These are phyloP conservation scores for Drosophila tropicalis DNA, from an alignment of 1,140 invertebrate species.

Conservation along the genomic window DNA sequence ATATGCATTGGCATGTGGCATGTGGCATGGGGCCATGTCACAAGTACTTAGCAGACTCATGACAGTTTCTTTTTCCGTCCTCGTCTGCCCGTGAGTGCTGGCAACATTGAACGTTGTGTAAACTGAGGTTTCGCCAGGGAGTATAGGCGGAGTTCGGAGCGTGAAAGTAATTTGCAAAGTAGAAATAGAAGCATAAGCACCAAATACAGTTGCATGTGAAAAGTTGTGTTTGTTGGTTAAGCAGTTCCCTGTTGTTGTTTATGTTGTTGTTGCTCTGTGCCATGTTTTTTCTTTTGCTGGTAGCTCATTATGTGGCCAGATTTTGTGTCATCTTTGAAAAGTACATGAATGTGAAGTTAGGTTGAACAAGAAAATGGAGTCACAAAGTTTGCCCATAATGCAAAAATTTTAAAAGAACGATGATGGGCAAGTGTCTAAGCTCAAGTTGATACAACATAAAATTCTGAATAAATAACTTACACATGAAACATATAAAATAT, in stretches of 20 bases:
- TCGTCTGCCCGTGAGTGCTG: slow-evolving; percentile 8
- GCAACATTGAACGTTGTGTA: slow-evolving; percentile 40
- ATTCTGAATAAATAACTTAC: not conserved
- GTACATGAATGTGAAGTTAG: slow-evolving; percentile 55
- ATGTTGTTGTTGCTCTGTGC: slow-evolving; percentile 8
- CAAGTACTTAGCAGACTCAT: slow-evolving; percentile 76
- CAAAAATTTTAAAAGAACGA: slow-evolving; percentile 6
- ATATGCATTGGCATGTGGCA: slow-evolving; percentile 72
- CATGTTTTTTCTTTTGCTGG: slow-evolving; percentile 64
- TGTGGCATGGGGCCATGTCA: slow-evolving; percentile 70
- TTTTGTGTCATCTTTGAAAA: slow-evolving; percentile 57
- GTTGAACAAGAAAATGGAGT: slow-evolving; percentile 19
- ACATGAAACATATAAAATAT: not conserved
- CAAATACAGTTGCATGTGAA: slow-evolving; percentile 30
- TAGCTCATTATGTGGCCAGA: slow-evolving; percentile 71
- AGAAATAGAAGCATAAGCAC: slow-evolving; percentile 42
- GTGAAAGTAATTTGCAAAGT: slow-evolving; percentile 80
- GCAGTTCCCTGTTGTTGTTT: slow-evolving; percentile 11
- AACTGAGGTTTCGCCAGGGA: slow-evolving; percentile 28
- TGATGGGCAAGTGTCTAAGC: not conserved
- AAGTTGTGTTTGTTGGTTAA: slow-evolving; percentile 30
- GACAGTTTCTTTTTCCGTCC: slow-evolving; percentile 53
- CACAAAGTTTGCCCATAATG: slow-evolving; percentile 15
- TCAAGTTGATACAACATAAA: not conserved
- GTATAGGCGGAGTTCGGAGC: slow-evolving; percentile 32